A percentile compares a stretch with the other conserved stretches of the same genome.
Evolutionary conservation across 2,797 vertebrate species (phyloP).

Genomic region (Clamator glandarius): DNA sequence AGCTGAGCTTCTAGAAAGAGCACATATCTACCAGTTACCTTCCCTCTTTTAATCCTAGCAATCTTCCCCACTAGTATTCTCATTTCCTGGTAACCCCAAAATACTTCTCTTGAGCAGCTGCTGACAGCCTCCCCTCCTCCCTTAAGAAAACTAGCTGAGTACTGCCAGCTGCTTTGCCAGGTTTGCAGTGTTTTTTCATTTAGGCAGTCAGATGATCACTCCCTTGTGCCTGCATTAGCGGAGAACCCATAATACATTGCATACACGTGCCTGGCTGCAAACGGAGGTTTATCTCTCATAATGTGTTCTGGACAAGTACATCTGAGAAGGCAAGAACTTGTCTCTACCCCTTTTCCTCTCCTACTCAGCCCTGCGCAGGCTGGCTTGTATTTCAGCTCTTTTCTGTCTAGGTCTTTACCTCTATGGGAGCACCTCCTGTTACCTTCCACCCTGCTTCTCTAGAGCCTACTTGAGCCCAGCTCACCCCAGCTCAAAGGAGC

Average conservation of each 20-base stretch:
- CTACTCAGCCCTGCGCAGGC: background rate
- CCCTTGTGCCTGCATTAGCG: background rate
- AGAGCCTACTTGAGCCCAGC: background rate
- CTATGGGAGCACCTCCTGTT: background rate
- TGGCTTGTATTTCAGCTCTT: background rate
- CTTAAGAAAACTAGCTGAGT: background rate
- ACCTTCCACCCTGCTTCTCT: background rate
- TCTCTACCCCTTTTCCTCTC: background rate
- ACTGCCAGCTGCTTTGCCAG: background rate
- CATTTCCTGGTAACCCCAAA: background rate
- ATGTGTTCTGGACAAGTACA: background rate
- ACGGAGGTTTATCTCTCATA: background rate
- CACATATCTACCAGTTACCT: background rate
- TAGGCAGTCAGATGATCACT: background rate
- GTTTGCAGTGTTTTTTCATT: background rate
- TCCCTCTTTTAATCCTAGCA: background rate
- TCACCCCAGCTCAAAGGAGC: background rate
- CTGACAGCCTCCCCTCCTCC: background rate
- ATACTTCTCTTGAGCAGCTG: background rate
- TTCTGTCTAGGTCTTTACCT: background rate
- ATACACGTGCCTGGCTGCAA: background rate
- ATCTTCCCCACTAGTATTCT: background rate
- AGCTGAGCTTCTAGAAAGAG: background rate
- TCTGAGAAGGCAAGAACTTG: background rate
- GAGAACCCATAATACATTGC: fast-evolving